Conservation (phyloP, 1,140 invertebrate species). For the Drosophila repleta region DNA sequence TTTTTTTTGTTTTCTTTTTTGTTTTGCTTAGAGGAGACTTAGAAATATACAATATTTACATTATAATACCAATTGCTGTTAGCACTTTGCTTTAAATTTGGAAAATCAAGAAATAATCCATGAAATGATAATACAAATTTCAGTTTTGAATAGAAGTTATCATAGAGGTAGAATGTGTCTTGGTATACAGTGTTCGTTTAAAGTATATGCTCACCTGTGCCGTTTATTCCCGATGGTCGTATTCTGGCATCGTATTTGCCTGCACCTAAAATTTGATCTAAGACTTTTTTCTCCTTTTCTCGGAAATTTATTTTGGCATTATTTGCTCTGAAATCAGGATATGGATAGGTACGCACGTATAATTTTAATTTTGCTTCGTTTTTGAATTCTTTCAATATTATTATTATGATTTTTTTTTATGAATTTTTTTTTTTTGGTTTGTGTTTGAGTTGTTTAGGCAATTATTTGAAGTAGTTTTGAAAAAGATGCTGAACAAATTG, state of each 20-base stretch:
- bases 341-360: conserved; percentile 84
- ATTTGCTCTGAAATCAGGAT: conserved; percentile 86
- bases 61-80: conserved; percentile 44
- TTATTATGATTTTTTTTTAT: conserved; percentile 31
- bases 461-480: conserved; percentile 53
- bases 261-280: conserved; percentile 95
- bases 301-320: conserved; percentile 92
- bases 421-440: conserved; percentile 42
- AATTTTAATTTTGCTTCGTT: conserved; percentile 66
- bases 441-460: conserved; percentile 33
- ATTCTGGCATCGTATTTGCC: conserved; percentile 96
- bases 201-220: conserved; percentile 89
- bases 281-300: conserved; percentile 96
- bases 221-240: conserved; percentile 95
- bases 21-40: conserved; percentile 41
- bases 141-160: conserved; percentile 5
- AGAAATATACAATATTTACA: conserved; percentile 23
- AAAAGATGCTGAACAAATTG: conserved; percentile 52
- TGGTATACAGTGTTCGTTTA: conserved; percentile 4
- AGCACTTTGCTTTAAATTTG: conserved; percentile 3
- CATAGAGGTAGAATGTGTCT: neutral
- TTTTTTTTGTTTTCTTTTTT: neutral
- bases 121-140: neutral
- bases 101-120: neutral
- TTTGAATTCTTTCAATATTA: conserved; percentile 9